Conservation (phyloP, 1,140 invertebrate species). For the Nasonia vitripennis region DNA sequence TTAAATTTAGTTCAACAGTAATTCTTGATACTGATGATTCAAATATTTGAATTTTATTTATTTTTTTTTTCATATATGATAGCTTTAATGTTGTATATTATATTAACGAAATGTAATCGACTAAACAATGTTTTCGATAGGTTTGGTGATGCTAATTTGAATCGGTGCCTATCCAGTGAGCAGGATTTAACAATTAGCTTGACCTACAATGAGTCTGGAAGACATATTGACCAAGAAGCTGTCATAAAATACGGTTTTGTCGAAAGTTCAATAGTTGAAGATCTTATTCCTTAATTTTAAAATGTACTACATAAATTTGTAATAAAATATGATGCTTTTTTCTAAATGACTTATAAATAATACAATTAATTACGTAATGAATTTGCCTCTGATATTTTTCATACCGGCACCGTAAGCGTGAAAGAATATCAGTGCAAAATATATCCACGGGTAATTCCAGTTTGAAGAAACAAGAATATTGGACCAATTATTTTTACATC, state of each 20-base stretch:
- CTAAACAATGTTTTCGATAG: not conserved
- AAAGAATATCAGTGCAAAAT: too few species aligned
- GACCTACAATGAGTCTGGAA: not conserved
- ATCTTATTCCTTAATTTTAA: not conserved
- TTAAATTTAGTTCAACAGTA: too few species aligned
- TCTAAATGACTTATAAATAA: not conserved
- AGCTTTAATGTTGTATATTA: not conserved
- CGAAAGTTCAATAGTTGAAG: not conserved
- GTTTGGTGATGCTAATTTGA: not conserved
- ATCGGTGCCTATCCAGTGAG: slow-evolving; percentile 17
- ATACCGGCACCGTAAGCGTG: too few species aligned
- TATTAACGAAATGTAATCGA: too few species aligned
- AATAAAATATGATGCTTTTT: too few species aligned
- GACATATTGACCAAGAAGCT: slow-evolving; percentile 21
- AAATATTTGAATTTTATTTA: not conserved
- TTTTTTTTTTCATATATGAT: not conserved
- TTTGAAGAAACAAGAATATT: not conserved
- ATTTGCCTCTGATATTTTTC: not conserved
- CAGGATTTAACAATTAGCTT: slow-evolving; percentile 8
- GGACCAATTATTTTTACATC: not conserved
- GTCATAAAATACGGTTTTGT: slow-evolving; percentile 28
- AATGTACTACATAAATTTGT: too few species aligned
- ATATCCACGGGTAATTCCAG: not conserved
- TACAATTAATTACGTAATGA: too few species aligned
- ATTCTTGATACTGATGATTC: not conserved